Conservation (phyloP, 2,888 invertebrate species). For the Pyralis farinalis region DNA sequence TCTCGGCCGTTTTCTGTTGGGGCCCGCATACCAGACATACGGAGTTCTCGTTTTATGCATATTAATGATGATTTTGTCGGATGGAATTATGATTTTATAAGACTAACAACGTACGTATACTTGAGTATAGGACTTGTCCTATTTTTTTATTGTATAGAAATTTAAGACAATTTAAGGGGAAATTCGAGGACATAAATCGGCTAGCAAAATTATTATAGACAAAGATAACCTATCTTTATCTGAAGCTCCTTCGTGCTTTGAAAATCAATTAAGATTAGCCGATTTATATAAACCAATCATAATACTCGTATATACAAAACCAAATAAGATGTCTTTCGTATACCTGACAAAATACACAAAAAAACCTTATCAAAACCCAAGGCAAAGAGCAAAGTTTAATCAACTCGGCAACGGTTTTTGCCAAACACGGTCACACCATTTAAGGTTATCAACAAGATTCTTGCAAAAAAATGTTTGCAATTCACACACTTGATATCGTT, state of each 20-base stretch:
- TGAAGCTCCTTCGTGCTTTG: no score
- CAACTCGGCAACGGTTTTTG: constrained; percentile 33
- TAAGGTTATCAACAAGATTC: constrained; percentile 17
- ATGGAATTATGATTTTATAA: neutral
- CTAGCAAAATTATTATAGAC: no score
- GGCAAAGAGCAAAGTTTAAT: constrained; percentile 29
- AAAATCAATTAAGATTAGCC: no score
- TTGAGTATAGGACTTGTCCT: no score
- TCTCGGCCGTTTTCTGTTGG: neutral
- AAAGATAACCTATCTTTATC: no score
- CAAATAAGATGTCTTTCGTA: no score
- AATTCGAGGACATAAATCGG: no score
- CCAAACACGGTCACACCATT: constrained; percentile 16
- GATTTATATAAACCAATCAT: no score
- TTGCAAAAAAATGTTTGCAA: constrained; percentile 25
- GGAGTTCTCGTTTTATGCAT: constrained; percentile 1
- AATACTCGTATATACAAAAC: no score
- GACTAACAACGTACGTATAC: no score
- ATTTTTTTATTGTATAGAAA: no score
- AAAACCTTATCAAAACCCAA: constrained; percentile 21
- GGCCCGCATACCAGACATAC: neutral
- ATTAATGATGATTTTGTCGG: neutral
- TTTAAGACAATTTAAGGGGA: no score
- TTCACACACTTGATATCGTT: constrained; percentile 25
- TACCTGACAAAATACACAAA: constrained; percentile 13